phyloP scores from a whole-genome alignment of 2,888 invertebrate genomes.

The Troglohyphantes excavatus region DNA sequence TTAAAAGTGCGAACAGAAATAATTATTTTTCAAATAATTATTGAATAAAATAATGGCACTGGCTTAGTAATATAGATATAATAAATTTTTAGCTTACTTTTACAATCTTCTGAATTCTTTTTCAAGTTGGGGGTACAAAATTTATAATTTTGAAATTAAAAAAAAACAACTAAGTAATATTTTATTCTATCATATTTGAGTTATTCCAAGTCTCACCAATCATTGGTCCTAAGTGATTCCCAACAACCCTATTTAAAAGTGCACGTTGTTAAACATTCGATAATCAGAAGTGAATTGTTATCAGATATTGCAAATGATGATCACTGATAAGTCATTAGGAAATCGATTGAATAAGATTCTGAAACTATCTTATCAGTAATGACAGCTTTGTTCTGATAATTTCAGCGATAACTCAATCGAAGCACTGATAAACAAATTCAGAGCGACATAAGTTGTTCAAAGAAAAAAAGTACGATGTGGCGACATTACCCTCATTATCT shows the following conservation, averaged over 20 bases:
- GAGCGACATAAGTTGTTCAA: too few relatives aligned
- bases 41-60: too few relatives aligned
- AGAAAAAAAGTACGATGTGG: too few relatives aligned
- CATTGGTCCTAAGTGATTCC: background rate
- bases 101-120: background rate
- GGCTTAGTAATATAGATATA: background rate
- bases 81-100: background rate
- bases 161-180: too few relatives aligned
- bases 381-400: background rate
- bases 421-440: too few relatives aligned
- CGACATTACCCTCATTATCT: too few relatives aligned
- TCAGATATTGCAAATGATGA: background rate
- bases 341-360: background rate
- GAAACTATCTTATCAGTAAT: background rate
- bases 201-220: background rate
- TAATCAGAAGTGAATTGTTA: background rate
- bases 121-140: background rate
- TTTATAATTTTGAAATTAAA: too few relatives aligned
- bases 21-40: too few relatives aligned
- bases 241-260: background rate
- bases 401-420: too few relatives aligned
- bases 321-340: background rate
- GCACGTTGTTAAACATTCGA: background rate
- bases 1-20: too few relatives aligned
- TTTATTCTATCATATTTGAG: background rate